A percentile compares a stretch with the other conserved stretches of the same genome.
These are phyloP conservation scores for Agelastica alni DNA, from an alignment of 2,888 invertebrate genomes.

Conservation along the genomic window DNA sequence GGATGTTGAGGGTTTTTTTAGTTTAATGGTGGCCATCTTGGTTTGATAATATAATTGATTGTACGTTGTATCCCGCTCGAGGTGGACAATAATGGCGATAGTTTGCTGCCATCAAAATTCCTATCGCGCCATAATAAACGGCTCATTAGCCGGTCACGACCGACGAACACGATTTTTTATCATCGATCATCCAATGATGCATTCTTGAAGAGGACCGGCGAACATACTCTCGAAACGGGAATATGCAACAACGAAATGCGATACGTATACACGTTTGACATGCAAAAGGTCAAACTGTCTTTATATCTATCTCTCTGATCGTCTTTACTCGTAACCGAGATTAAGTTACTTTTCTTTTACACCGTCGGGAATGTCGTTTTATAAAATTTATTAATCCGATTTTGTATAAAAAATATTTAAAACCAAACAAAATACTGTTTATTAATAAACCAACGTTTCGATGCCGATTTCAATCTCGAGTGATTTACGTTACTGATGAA, in stretches of 20 bases:
- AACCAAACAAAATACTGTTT: no score
- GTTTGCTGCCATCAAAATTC: conserved; percentile 29
- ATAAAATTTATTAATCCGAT: no score
- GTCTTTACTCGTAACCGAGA: no score
- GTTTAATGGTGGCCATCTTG: no score
- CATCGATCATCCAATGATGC: conserved; percentile 8
- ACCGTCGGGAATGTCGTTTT: no score
- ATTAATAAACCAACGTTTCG: no score
- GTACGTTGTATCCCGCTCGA: conserved; percentile 14
- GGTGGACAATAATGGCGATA: conserved; percentile 24
- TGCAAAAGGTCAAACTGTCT: conserved; percentile 1
- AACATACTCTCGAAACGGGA: neutral
- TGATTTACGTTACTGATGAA: no score
- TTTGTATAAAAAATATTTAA: no score
- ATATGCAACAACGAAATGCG: neutral
- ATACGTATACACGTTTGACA: neutral
- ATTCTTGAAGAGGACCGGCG: neutral
- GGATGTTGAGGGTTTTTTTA: no score
- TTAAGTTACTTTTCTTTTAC: no score
- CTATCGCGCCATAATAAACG: conserved; percentile 33
- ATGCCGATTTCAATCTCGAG: no score
- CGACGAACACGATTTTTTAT: conserved; percentile 20
- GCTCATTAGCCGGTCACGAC: conserved; percentile 27
- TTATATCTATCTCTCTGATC: neutral
- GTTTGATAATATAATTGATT: no score